A percentile compares a stretch with the other conserved stretches of the same genome.
Conservation (phyloP, 1,140 invertebrate species). For the Cotesia chilonis region DNA sequence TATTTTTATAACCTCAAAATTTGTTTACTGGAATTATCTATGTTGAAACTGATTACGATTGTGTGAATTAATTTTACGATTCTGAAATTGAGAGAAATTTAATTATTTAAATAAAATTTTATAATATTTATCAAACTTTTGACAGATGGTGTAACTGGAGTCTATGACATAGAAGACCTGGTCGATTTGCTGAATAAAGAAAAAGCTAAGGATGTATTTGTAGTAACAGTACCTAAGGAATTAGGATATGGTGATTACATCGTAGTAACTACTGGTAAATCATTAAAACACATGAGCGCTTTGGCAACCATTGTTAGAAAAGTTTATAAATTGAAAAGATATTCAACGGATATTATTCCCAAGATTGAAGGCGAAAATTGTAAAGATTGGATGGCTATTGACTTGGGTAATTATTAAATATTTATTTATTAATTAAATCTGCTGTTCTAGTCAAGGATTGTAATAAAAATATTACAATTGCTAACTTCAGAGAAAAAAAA, state of each 20-base stretch:
- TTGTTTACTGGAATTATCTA: too few species aligned
- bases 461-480: too few species aligned
- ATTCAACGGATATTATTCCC: conserved; percentile 73
- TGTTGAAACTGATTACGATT: too few species aligned
- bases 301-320: conserved; percentile 80
- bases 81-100: too few species aligned
- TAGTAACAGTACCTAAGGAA: conserved; percentile 77
- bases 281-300: conserved; percentile 77
- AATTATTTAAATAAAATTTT: too few species aligned
- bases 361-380: conserved; percentile 80
- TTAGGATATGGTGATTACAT: conserved; percentile 85
- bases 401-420: conserved; percentile 74
- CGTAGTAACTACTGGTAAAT: conserved; percentile 79
- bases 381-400: conserved; percentile 87
- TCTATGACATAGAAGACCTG: conserved; percentile 88
- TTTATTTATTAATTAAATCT: conserved; percentile 18
- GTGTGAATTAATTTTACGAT: too few species aligned
- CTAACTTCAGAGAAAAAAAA: too few species aligned
- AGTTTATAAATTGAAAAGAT: conserved; percentile 80
- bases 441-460: background rate
- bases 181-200: conserved; percentile 79
- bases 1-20: background rate
- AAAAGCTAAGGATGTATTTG: conserved; percentile 83
- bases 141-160: conserved; percentile 80
- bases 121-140: conserved; percentile 42